phyloP scores from a whole-genome alignment of 2,888 invertebrate genomes.

The Hyalella azteca region DNA sequence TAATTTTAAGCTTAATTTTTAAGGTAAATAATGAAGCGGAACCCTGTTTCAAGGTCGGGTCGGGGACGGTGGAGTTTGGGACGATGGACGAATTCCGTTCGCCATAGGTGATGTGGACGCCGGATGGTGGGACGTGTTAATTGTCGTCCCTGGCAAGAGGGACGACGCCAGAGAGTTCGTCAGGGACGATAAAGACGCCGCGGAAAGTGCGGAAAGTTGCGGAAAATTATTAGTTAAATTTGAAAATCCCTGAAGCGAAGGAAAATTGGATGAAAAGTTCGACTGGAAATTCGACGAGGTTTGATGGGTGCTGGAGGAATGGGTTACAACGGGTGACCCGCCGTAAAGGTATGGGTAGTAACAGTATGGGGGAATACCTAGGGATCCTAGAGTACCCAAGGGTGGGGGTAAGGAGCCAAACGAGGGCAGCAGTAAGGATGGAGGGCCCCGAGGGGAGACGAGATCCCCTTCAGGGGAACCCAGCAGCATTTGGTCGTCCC shows the following conservation, averaged over 20 bases:
- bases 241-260: not conserved
- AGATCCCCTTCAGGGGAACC: slow-evolving; percentile 1
- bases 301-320: slow-evolving; percentile 24
- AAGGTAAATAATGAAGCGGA: no score
- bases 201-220: slow-evolving; percentile 41
- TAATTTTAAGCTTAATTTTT: no score
- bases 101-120: not conserved
- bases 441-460: not conserved
- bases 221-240: slow-evolving; percentile 18
- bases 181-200: slow-evolving; percentile 38
- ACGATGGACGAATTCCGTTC: not conserved
- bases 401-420: slow-evolving; percentile 21
- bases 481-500: slow-evolving; percentile 39
- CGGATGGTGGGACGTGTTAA: not conserved
- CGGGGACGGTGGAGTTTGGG: slow-evolving; percentile 30
- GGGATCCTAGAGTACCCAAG: not conserved
- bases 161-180: slow-evolving; percentile 31
- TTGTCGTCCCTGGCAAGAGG: slow-evolving; percentile 11
- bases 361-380: slow-evolving; percentile 38
- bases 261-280: not conserved
- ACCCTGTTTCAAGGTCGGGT: slow-evolving; percentile 28
- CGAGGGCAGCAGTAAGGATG: slow-evolving; percentile 35
- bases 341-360: slow-evolving; percentile 40
- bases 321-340: not conserved
- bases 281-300: not conserved